Evolutionary conservation across 2,113 vertebrate genomes (phyloP).

Genomic region (Irena cyanogastra): DNA sequence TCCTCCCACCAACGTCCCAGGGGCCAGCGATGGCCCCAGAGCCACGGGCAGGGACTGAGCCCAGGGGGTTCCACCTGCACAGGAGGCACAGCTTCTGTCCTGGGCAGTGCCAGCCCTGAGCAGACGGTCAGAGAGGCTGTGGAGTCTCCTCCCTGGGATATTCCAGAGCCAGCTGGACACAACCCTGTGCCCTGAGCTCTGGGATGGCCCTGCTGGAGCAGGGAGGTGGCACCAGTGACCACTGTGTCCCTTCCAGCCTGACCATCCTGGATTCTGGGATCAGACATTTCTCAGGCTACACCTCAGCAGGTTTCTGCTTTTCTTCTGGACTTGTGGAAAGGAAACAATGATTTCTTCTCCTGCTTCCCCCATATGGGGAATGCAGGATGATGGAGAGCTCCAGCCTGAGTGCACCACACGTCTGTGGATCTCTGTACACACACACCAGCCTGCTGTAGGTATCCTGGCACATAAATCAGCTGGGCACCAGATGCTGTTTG

Average conservation of each 20-base stretch:
- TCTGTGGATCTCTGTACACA: neutral
- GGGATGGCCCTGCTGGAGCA: neutral
- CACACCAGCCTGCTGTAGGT: neutral
- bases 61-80: neutral
- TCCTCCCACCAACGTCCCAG: neutral
- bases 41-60: neutral
- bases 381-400: neutral
- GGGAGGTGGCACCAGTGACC: neutral
- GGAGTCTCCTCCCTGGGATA: neutral
- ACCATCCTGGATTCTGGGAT: neutral
- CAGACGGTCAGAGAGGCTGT: neutral
- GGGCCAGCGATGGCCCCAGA: neutral
- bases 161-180: fast-evolving
- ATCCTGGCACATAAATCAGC: neutral
- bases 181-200: neutral
- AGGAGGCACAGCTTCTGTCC: neutral
- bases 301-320: neutral
- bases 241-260: neutral
- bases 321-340: neutral
- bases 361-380: neutral
- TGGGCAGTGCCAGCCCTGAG: neutral
- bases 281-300: neutral
- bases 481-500: neutral
- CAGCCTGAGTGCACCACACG: neutral
- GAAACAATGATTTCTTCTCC: neutral